Evolutionary conservation across 1,140 invertebrate species (phyloP).

Genomic region (Conus betulinus): DNA sequence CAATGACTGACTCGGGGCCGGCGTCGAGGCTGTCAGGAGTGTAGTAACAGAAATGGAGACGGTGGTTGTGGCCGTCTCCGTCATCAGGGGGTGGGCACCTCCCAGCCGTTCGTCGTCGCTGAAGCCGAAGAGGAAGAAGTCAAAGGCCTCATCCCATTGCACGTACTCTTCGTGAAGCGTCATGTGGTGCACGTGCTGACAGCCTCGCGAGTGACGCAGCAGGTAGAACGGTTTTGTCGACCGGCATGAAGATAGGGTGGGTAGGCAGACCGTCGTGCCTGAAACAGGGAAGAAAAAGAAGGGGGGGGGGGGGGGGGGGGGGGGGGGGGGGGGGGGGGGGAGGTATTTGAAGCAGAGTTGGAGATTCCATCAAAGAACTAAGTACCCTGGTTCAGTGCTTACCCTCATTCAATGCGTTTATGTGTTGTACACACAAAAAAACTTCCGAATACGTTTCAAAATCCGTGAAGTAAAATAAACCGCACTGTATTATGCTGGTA

Average conservation of each 20-base stretch:
- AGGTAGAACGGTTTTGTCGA: slow-evolving; percentile 48
- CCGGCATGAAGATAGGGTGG: slow-evolving; percentile 38
- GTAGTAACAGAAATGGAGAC: slow-evolving; percentile 46
- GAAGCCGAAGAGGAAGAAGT: slow-evolving; percentile 24
- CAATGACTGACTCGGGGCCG: background rate
- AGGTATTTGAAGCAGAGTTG: background rate
- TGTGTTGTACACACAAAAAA: too few relatives aligned
- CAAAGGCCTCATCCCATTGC: slow-evolving; percentile 44
- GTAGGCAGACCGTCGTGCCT: slow-evolving; percentile 47
- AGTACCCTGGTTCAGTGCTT: too few relatives aligned
- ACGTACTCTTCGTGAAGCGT: slow-evolving; percentile 42
- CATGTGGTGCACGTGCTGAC: slow-evolving; percentile 53
- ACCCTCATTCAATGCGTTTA: too few relatives aligned
- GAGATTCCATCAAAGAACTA: background rate
- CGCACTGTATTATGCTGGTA: too few relatives aligned
- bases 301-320: background rate
- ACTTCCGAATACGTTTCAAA: too few relatives aligned
- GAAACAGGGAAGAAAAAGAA: background rate
- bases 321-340: background rate
- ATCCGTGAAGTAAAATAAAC: too few relatives aligned
- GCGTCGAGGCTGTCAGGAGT: background rate
- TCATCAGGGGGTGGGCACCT: slow-evolving; percentile 44
- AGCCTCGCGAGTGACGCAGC: slow-evolving; percentile 37
- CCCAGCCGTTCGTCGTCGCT: slow-evolving; percentile 20
- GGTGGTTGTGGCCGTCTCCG: slow-evolving; percentile 42